Conservation (phyloP, 2,797 vertebrate genomes). For the Acrossocheilus wenchowensis region DNA sequence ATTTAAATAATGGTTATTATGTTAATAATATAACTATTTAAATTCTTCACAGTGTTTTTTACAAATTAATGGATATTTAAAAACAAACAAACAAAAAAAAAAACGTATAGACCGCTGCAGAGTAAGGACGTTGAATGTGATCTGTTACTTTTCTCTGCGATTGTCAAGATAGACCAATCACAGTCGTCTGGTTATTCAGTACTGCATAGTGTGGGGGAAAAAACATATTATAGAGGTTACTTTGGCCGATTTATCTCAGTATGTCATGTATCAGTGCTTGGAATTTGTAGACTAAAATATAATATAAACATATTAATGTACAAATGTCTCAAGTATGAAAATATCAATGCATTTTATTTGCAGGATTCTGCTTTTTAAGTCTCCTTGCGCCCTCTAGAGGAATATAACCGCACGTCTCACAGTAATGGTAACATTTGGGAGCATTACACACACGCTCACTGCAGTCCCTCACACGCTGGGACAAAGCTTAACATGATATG, state of each 20-base stretch:
- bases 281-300: background rate
- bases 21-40: background rate
- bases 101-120: background rate
- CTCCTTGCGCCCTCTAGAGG: constrained; percentile 20
- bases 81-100: background rate
- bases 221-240: background rate
- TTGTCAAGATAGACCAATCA: background rate
- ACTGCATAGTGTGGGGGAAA: background rate
- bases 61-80: background rate
- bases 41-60: background rate
- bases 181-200: background rate
- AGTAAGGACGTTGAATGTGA: background rate
- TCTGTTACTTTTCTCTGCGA: constrained; percentile 8
- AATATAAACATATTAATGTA: background rate
- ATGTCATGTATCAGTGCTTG: background rate
- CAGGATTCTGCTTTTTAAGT: background rate
- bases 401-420: background rate
- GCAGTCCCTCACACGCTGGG: constrained; percentile 12
- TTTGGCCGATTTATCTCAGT: background rate
- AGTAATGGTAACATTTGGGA: background rate
- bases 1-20: background rate
- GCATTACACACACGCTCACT: background rate
- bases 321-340: background rate
- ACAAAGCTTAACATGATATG: background rate
- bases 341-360: background rate